Evolutionary conservation across 1,140 invertebrate genomes (phyloP).

Genomic region (Cherax destructor): DNA sequence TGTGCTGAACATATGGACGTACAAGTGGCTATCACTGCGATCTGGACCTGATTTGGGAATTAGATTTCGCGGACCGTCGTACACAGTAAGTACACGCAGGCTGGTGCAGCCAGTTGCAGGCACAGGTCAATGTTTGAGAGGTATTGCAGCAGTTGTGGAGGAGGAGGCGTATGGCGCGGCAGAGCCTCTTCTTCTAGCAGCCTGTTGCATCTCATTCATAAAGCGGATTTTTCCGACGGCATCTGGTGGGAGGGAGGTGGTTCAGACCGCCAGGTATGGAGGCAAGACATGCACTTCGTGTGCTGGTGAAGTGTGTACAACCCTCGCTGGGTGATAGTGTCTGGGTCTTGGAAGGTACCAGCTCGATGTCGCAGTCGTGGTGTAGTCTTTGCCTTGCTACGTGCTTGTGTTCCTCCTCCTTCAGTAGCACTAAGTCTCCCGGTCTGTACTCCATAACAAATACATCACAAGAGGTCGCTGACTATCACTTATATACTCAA

Average conservation of each 20-base stretch:
- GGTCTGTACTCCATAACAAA: too few species aligned
- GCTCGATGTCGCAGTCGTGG: too few species aligned
- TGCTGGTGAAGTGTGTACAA: too few species aligned
- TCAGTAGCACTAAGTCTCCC: too few species aligned
- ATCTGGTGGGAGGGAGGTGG: background rate
- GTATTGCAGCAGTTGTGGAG: background rate
- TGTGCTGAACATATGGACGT: slow-evolving; percentile 10
- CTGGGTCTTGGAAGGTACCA: too few species aligned
- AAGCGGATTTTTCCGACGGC: background rate
- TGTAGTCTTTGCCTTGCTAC: too few species aligned
- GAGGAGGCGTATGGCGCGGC: background rate
- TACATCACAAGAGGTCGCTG: too few species aligned
- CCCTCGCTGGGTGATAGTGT: too few species aligned
- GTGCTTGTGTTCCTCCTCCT: too few species aligned
- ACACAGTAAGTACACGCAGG: background rate
- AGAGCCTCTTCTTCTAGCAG: background rate
- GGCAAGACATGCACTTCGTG: too few species aligned
- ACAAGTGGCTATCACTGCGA: background rate
- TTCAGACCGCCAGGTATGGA: background rate
- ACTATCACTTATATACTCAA: too few species aligned
- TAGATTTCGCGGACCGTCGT: slow-evolving; percentile 2
- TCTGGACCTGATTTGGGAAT: slow-evolving; percentile 9
- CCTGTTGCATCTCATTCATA: slow-evolving; percentile 16
- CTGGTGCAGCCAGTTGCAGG: background rate
- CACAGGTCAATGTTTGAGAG: background rate